These are phyloP conservation scores for Orthosia gracilis DNA, from an alignment of 2,888 invertebrate species.

Conservation along the genomic window DNA sequence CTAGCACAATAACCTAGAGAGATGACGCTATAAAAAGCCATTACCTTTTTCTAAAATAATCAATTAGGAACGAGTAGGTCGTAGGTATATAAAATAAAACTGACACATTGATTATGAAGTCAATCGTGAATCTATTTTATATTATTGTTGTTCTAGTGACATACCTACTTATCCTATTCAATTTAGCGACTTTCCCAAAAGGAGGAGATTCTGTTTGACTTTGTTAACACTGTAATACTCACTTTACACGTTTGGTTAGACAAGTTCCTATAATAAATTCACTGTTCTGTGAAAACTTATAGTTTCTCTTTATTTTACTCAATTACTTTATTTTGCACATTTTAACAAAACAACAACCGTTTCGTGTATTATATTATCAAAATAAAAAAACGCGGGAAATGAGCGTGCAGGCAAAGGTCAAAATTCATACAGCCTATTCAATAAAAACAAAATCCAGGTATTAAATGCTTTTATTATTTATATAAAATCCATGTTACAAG, in stretches of 20 bases:
- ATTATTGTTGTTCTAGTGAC: no score
- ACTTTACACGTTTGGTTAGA: not conserved
- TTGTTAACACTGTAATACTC: not conserved
- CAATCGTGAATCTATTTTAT: no score
- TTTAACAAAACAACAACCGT: constrained; percentile 17
- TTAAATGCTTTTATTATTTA: constrained; percentile 57
- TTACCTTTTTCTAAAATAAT: no score
- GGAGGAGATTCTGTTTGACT: no score
- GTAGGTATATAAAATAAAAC: no score
- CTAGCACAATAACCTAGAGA: no score
- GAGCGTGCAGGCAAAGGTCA: constrained; percentile 32
- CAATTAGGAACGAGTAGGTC: no score
- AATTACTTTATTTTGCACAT: not conserved
- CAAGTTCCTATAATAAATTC: not conserved
- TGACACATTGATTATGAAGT: no score
- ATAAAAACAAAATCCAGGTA: constrained; percentile 23
- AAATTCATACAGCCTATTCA: constrained; percentile 33
- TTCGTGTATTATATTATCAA: constrained; percentile 20
- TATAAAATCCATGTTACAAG: constrained; percentile 67
- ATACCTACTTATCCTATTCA: no score
- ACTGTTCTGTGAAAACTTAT: not conserved
- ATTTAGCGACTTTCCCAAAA: no score
- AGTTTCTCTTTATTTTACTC: not conserved
- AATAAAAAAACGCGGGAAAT: constrained; percentile 51
- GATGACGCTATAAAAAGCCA: no score